phyloP scores from a whole-genome alignment of 2,888 invertebrate genomes.

The Cataglyphis livida region DNA sequence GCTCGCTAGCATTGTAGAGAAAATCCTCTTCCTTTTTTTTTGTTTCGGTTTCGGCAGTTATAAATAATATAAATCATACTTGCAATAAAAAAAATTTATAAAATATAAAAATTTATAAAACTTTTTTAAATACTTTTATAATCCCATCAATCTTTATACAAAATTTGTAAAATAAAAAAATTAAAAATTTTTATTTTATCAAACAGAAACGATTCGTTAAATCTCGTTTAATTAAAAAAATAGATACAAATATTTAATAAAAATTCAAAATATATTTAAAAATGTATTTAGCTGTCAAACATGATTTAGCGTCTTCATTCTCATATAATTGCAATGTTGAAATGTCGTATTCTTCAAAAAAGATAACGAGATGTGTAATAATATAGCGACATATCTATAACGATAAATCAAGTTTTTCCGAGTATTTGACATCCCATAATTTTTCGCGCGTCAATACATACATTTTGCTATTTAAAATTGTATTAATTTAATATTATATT shows the following conservation, averaged over 20 bases:
- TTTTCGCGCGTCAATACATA: neutral
- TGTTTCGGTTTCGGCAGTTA: constrained; percentile 5
- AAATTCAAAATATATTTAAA: neutral
- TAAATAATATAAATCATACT: neutral
- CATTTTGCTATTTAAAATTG: neutral
- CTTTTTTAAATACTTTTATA: neutral
- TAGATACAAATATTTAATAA: neutral
- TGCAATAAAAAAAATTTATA: neutral
- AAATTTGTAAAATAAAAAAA: neutral
- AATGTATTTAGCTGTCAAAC: neutral
- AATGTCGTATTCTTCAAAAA: neutral
- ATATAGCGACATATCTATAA: neutral
- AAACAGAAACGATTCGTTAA: neutral
- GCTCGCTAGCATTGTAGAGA: neutral
- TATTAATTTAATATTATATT: neutral
- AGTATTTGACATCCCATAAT: neutral
- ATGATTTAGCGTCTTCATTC: neutral
- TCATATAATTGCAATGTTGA: neutral
- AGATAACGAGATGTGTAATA: neutral
- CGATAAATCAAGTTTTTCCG: neutral
- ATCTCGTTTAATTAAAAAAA: neutral
- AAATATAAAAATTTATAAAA: neutral
- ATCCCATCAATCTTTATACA: neutral
- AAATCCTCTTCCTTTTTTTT: neutral
- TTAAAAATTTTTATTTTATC: neutral